Evolutionary conservation across 2,797 vertebrate species (phyloP).

Genomic region (Anolis apletophallus): DNA sequence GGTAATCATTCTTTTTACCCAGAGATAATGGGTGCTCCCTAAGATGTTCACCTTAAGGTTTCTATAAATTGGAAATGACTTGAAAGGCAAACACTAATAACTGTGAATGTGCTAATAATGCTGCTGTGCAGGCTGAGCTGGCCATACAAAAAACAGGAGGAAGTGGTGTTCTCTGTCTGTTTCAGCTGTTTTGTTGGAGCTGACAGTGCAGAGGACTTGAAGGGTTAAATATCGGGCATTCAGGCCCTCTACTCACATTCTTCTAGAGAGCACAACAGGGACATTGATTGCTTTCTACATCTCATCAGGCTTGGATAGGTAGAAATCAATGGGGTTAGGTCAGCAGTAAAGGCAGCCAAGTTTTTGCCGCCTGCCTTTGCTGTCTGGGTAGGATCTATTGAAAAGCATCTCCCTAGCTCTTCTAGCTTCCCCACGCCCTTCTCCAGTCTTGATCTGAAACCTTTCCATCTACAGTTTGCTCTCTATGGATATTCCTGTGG

Average conservation of each 20-base stretch:
- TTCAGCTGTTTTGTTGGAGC: rapidly evolving
- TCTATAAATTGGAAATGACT: too few species aligned
- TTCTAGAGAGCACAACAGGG: background rate
- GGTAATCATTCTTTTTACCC: background rate
- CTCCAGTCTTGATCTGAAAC: background rate
- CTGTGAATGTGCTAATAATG: background rate
- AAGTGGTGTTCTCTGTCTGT: background rate
- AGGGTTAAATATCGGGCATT: background rate
- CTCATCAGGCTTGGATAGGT: background rate
- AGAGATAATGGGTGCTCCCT: background rate
- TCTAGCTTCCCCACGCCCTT: background rate
- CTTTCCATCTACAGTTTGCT: background rate
- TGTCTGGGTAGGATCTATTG: rapidly evolving
- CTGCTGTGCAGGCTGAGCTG: background rate
- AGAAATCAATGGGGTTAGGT: slow-evolving; percentile 35
- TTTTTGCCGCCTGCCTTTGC: background rate
- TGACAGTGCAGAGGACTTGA: background rate
- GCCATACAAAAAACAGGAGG: background rate
- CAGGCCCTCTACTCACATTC: background rate
- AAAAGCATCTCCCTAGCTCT: slow-evolving; percentile 3
- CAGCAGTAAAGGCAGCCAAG: slow-evolving; percentile 17
- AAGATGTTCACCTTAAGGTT: too few species aligned
- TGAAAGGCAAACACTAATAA: too few species aligned
- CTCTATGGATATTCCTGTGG: background rate
- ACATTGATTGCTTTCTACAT: background rate